Percentiles rank a stretch among this genome's conserved stretches.
These are phyloP conservation scores for Zosterops hypoxanthus DNA, from an alignment of 2,113 vertebrate species.

Conservation along the genomic window DNA sequence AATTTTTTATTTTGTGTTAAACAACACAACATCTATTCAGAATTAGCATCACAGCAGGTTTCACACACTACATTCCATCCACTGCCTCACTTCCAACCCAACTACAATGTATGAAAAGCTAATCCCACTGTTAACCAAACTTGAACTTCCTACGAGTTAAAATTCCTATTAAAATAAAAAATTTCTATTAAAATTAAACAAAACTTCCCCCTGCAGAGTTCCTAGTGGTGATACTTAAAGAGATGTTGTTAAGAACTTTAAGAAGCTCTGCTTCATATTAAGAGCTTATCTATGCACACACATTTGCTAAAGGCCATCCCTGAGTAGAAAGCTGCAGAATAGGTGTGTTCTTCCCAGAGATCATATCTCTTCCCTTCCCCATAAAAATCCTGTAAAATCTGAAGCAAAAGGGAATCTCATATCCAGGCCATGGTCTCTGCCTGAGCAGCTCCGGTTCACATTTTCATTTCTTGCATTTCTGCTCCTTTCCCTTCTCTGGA, in stretches of 20 bases:
- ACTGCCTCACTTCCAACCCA: not conserved
- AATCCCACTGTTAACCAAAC: not conserved
- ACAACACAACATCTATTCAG: not conserved
- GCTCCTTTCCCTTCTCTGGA: conserved; percentile 13
- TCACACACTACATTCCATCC: not conserved
- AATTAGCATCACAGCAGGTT: not conserved
- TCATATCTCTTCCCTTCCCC: not conserved
- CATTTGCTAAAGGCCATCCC: not conserved
- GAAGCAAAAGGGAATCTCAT: not conserved
- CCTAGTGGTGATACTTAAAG: not conserved
- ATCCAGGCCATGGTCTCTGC: not conserved
- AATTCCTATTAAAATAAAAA: not conserved
- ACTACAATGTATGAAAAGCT: not conserved
- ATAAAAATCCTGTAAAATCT: not conserved
- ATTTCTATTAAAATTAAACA: not conserved
- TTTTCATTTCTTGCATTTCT: conserved; percentile 54
- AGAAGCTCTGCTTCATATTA: not conserved
- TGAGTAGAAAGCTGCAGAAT: not conserved
- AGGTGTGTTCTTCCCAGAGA: not conserved
- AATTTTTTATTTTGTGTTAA: not conserved
- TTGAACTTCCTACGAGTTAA: not conserved
- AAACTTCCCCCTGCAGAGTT: not conserved
- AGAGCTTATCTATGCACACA: not conserved
- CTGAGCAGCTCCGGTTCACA: conserved; percentile 21
- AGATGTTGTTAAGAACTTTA: not conserved